Evolutionary conservation across 2,888 invertebrate species (phyloP), one percentile per base, ranked within the genome.

Genomic region (Formica aserva): DNA sequence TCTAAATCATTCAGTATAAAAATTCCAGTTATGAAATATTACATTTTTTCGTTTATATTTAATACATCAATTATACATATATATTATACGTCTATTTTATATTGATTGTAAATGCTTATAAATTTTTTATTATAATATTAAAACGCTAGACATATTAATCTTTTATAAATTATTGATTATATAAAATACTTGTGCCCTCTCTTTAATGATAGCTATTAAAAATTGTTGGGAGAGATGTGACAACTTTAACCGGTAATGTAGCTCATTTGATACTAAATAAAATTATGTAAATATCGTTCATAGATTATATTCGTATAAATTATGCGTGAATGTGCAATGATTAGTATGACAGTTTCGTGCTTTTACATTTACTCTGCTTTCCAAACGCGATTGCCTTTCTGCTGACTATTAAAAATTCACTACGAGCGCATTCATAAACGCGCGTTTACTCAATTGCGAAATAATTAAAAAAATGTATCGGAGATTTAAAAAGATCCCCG

Each of bases 381-480:
- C 69, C 26, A 80, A 80, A 69, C 45, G 41, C 45, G 45, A 60
- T 71, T 80, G 71, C 71, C 60, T 80, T 80, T 48, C 35, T 57
- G 32, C 52, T 48, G 55, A 41, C 45, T 35, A 69, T 78, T 78
- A 69, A 69, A 78, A 69, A 78, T 78, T 60, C 45, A 78, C 45
- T 26, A 26, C 60, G 22, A 60, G 32, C 45, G 29, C 60, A 60
- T 80, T 80, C 45, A 67, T 67, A 55, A 77, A 67, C 67, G 77
- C 22, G 41, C 55, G 66, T 41, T 66, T 55, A 45, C 45, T 57
- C 60, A 35, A 60, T 78, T 69, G 78, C 18, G 9, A 78, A 78
- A 78, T 78, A 78, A 69, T 60, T 66, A 45, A 35, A n/a, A 45
- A 77, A 66, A 66, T 78, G 29, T 69, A 60, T 45, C 35, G 45